phyloP scores from a whole-genome alignment of 2,888 invertebrate genomes.

The Drosophila quinaria region DNA sequence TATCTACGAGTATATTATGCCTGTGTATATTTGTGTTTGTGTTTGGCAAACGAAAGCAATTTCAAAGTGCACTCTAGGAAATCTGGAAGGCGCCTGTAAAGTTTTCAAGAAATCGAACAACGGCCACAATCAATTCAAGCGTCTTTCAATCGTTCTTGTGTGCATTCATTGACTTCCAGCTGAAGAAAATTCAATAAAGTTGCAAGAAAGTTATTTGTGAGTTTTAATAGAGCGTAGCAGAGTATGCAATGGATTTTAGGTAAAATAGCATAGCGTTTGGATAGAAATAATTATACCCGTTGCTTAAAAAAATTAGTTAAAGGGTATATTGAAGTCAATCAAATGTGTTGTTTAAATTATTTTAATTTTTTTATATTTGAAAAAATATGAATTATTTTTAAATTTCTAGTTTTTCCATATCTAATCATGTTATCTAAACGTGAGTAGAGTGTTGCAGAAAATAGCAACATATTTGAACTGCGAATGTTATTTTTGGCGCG shows the following conservation, averaged over 20 bases:
- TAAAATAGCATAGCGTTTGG: background rate
- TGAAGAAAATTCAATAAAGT: conserved; percentile 18
- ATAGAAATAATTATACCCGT: no score
- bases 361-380: no score
- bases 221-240: no score
- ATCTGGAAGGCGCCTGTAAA: conserved; percentile 46
- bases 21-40: conserved; percentile 14
- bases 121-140: conserved; percentile 47
- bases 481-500: conserved; percentile 35
- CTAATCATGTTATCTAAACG: background rate
- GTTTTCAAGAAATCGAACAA: conserved; percentile 25
- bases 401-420: no score
- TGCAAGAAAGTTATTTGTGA: background rate
- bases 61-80: conserved; percentile 9
- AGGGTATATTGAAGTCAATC: no score
- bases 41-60: conserved; percentile 18
- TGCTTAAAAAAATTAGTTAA: no score
- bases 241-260: background rate
- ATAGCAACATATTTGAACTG: background rate
- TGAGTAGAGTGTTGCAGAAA: background rate
- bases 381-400: no score
- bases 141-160: conserved; percentile 19
- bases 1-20: background rate
- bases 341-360: no score
- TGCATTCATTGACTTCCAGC: conserved; percentile 39